A percentile compares a stretch with the other conserved stretches of the same genome.
phyloP scores from a whole-genome alignment of 2,888 invertebrate genomes.

The Therioaphis trifolii region DNA sequence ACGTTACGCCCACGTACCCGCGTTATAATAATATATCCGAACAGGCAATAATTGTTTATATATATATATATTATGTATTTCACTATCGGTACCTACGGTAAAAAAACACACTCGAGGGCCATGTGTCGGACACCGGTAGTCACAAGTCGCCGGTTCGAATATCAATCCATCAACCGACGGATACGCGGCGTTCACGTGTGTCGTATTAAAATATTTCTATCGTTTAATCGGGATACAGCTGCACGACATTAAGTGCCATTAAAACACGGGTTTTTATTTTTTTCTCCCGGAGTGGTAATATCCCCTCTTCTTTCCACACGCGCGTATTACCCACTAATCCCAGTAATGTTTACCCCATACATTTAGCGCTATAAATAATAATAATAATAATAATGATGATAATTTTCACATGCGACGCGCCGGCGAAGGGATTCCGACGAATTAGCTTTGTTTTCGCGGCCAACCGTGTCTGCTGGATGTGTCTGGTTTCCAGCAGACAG shows the following conservation, averaged over 20 bases:
- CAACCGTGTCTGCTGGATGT: slow-evolving; percentile 35
- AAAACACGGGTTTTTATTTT: slow-evolving; percentile 33
- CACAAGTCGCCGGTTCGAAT: neutral
- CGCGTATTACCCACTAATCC: slow-evolving; percentile 50
- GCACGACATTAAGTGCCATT: slow-evolving; percentile 57
- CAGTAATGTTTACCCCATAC: slow-evolving; percentile 41
- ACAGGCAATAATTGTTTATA: too few relatives aligned
- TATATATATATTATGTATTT: too few relatives aligned
- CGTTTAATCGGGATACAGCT: slow-evolving; percentile 56
- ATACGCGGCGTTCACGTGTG: slow-evolving; percentile 29
- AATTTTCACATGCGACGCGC: slow-evolving; percentile 27
- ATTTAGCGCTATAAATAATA: slow-evolving; percentile 42
- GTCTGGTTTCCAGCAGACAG: slow-evolving; percentile 50
- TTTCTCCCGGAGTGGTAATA: neutral
- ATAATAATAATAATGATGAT: slow-evolving; percentile 35
- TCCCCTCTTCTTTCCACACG: neutral
- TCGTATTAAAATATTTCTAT: slow-evolving; percentile 38
- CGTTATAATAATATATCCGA: too few relatives aligned
- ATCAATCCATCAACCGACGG: slow-evolving; percentile 53
- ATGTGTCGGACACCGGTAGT: slow-evolving; percentile 31
- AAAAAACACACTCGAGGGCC: slow-evolving; percentile 3
- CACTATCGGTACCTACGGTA: too few relatives aligned
- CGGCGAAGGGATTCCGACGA: slow-evolving; percentile 47
- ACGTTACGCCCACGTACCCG: neutral
- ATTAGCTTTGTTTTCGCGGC: slow-evolving; percentile 58